Base-by-base conservation (phyloP, 2,797 vertebrate genomes). In the Coccyzus lansbergi region DNA sequence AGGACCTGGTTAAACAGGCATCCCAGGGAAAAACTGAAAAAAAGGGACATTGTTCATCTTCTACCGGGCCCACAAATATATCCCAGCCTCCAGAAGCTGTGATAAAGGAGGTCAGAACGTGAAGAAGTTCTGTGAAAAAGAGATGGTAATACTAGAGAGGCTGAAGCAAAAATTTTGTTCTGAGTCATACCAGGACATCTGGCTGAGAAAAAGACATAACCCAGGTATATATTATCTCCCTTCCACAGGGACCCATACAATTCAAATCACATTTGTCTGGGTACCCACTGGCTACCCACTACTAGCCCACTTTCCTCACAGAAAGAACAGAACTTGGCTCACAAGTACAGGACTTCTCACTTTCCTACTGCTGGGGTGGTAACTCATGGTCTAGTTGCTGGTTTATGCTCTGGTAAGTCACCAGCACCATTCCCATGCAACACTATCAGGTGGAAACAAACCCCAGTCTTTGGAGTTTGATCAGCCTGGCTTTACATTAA, bases 51-150 rank as follows among this genome's bases (percentile, higher is more conserved):
- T 3, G 4, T 71, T 46, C 53, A 83, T 58, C 58, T 91, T 51
- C 38, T 28, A 33, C 4, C 28, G 15, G 46, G 33, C 78, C 12
- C 60, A 83, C 58, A 82, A 94, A 88, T 52, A 25, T 1, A 76
- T 36, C 51, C 33, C 72, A 78, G 68, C 19, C 40, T 86, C 22
- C 82, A 85, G 79, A 81, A 85, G 40, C 49, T 85, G 79, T 46
- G 62, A 85, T 15, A 16, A 83, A 44, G 15, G 31, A 81, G 42
- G 44, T 75, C 78, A 48, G 15, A 26, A 81, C 34, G 38, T 78
- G 44, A 93, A 31, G 75, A 72, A 86, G 29, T 15, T 88, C 58
- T 64, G 59, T 62, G 75, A 86, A 83, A 29, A 76, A 70, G 25
- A 80, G 29, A 81, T 44, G n/a, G 34, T 38, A 88, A 72, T 4